These are phyloP conservation scores for Cephalopachus bancanus DNA, from an alignment of 2,797 vertebrate species.

Conservation along the genomic window DNA sequence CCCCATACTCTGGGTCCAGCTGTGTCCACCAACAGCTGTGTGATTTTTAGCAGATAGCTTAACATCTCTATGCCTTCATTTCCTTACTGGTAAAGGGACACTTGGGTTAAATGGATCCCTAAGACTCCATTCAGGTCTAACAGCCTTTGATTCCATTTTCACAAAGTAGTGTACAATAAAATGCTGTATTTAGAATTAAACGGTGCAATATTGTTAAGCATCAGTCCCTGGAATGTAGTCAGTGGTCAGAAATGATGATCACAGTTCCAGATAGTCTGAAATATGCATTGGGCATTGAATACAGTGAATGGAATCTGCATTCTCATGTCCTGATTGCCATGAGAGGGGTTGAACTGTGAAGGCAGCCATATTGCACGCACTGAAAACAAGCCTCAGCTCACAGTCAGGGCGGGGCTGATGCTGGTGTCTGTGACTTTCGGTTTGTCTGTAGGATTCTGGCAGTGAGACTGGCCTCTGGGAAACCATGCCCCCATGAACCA, in stretches of 20 bases:
- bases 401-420: fast-evolving
- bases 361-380: fast-evolving
- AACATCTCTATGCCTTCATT: background rate
- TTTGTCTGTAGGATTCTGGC: background rate
- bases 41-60: slow-evolving; percentile 24
- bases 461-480: slow-evolving; percentile 1
- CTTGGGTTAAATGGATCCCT: background rate
- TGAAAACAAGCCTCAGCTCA: background rate
- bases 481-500: background rate
- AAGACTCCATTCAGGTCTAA: background rate
- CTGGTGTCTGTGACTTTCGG: background rate
- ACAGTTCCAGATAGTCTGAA: background rate
- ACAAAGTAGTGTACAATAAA: slow-evolving; percentile 42
- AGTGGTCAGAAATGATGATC: background rate
- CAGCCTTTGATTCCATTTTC: background rate
- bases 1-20: background rate
- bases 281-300: background rate
- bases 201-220: background rate
- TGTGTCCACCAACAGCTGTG: background rate
- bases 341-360: background rate
- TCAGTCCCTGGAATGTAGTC: background rate
- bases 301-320: background rate
- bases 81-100: slow-evolving; percentile 13
- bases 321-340: background rate
- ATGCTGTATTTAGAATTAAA: slow-evolving; percentile 36